A percentile compares a stretch with the other conserved stretches of the same genome.
Evolutionary conservation across 2,888 invertebrate species (phyloP).

Genomic region (Branchinecta sandiegonensis): DNA sequence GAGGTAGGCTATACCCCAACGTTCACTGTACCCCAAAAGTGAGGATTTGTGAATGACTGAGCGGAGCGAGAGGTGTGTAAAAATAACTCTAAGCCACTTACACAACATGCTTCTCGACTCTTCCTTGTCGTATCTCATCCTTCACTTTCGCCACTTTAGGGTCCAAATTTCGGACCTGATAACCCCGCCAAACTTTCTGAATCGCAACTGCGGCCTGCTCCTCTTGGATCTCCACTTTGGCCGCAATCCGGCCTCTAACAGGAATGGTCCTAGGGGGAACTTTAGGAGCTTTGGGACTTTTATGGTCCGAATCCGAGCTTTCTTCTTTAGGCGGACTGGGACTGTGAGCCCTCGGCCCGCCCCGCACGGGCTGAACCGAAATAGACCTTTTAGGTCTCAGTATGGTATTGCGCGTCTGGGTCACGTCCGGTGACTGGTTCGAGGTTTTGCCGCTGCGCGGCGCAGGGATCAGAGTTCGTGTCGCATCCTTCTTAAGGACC

Average conservation of each 20-base stretch:
- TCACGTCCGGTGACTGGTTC: neutral
- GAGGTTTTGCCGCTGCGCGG: neutral
- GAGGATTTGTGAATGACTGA: no score
- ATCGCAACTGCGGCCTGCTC: constrained; percentile 54
- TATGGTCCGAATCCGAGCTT: neutral
- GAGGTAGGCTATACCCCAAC: no score
- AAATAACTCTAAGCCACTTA: constrained; percentile 37
- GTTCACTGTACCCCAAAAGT: no score
- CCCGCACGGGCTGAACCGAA: neutral
- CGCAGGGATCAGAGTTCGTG: neutral
- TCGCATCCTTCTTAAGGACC: neutral
- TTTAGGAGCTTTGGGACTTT: constrained; percentile 4
- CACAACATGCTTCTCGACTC: constrained; percentile 71
- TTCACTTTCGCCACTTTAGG: constrained; percentile 47
- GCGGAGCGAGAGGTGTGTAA: neutral
- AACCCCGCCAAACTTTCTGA: constrained; percentile 75
- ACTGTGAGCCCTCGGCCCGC: neutral
- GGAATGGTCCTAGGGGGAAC: constrained; percentile 5
- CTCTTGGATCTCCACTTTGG: constrained; percentile 20
- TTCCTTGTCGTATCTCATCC: constrained; percentile 54
- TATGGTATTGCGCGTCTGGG: neutral
- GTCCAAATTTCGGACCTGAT: constrained; percentile 56
- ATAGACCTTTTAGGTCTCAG: neutral
- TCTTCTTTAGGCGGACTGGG: constrained; percentile 12
- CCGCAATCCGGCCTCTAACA: constrained; percentile 15